These are phyloP conservation scores for Hermaeophaga mercurialis DNA, from an alignment of 2,888 invertebrate genomes.

Conservation along the genomic window DNA sequence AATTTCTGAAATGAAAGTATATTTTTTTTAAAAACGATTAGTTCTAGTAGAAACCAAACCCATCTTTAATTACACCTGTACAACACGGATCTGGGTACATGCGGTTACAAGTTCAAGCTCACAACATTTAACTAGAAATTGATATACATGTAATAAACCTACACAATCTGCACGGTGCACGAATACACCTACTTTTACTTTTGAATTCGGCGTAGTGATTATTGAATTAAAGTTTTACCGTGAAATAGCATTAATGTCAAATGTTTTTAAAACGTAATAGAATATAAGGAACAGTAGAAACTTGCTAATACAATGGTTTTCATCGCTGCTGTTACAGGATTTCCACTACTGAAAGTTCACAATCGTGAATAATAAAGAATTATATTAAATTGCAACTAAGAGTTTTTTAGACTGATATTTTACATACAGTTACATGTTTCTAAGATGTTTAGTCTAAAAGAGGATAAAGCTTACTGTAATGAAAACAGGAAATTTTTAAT, in stretches of 20 bases:
- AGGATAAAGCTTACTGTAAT: no score
- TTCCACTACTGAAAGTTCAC: no score
- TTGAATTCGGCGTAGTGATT: neutral
- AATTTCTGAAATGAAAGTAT: constrained; percentile 5
- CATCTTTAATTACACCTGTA: constrained; percentile 6
- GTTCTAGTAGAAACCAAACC: constrained; percentile 6
- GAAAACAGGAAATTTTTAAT: no score
- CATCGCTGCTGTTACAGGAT: no score
- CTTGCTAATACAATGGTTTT: no score
- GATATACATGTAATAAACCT: constrained; percentile 6
- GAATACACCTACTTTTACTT: constrained; percentile 8
- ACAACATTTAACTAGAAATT: neutral
- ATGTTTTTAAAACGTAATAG: neutral
- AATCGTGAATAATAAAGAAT: no score
- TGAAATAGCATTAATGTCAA: neutral
- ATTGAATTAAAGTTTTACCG: no score
- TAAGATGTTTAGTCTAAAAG: no score
- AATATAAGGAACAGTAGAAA: no score
- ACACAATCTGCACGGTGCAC: neutral
- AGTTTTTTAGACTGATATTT: no score
- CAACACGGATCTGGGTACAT: constrained; percentile 4
- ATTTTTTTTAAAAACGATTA: constrained; percentile 5
- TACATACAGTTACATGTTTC: no score
- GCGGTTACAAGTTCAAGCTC: constrained; percentile 13
- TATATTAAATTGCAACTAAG: no score